Evolutionary conservation across 2,888 invertebrate species (phyloP).

Genomic region (Craniophora ligustri): DNA sequence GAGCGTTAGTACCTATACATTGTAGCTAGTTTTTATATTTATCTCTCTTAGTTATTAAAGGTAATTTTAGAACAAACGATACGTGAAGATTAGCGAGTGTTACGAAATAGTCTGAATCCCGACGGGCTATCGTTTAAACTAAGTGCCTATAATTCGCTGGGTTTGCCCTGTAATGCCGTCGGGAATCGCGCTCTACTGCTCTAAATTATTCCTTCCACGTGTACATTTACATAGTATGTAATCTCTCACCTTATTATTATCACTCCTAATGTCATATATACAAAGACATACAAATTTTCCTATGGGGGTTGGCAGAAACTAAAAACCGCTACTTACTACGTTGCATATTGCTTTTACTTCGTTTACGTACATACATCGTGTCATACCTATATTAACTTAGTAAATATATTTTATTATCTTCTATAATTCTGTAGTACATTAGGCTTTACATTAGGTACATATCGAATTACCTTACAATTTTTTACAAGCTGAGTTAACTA

Average conservation of each 20-base stretch:
- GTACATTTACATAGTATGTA: constrained; percentile 38
- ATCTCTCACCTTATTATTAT: constrained; percentile 27
- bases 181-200: constrained; percentile 76
- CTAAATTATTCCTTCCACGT: constrained; percentile 75
- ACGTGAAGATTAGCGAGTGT: constrained; percentile 66
- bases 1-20: too few relatives aligned
- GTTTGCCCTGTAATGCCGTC: constrained; percentile 77
- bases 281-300: too few relatives aligned
- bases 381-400: too few relatives aligned
- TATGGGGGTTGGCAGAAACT: too few relatives aligned
- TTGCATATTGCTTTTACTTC: neutral
- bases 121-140: constrained; percentile 82
- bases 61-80: constrained; percentile 43
- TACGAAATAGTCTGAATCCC: constrained; percentile 75
- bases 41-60: constrained; percentile 14
- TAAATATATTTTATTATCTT: too few relatives aligned
- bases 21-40: neutral
- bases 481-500: too few relatives aligned
- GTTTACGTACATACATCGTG: too few relatives aligned
- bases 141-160: constrained; percentile 86
- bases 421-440: too few relatives aligned
- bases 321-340: too few relatives aligned
- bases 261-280: neutral
- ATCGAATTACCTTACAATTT: too few relatives aligned
- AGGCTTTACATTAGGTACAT: too few relatives aligned